A percentile compares a stretch with the other conserved stretches of the same genome.
These are phyloP conservation scores for Gerris lacustris DNA, from an alignment of 2,888 invertebrate genomes.

Conservation along the genomic window DNA sequence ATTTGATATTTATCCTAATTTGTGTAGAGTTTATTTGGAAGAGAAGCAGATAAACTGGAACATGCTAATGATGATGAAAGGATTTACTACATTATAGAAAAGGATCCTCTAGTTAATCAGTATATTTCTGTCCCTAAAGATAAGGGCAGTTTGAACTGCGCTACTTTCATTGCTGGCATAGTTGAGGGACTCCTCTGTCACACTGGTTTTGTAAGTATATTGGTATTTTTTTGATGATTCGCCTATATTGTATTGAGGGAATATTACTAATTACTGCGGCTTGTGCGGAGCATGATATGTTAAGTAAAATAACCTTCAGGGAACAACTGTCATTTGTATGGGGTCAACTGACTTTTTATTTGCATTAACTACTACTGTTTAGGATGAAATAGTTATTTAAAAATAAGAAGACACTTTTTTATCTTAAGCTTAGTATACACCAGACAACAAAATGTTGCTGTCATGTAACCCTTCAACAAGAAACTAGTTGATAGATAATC, in stretches of 20 bases:
- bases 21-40: constrained; percentile 77
- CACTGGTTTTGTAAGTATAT: constrained; percentile 82
- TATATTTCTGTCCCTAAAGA: constrained; percentile 97
- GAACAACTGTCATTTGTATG: too few relatives aligned
- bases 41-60: constrained; percentile 96
- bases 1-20: background rate
- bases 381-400: too few relatives aligned
- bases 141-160: constrained; percentile 93
- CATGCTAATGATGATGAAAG: constrained; percentile 97
- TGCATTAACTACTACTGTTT: too few relatives aligned
- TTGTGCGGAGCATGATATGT: too few relatives aligned
- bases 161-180: constrained; percentile 95
- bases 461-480: too few relatives aligned
- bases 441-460: too few relatives aligned
- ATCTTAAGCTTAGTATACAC: too few relatives aligned
- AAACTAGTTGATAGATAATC: too few relatives aligned
- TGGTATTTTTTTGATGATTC: background rate
- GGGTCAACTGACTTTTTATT: too few relatives aligned
- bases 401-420: too few relatives aligned
- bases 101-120: constrained; percentile 91
- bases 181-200: constrained; percentile 89
- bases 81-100: constrained; percentile 96
- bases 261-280: too few relatives aligned
- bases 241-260: constrained; percentile 2
- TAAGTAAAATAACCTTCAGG: too few relatives aligned